Evolutionary conservation across 2,797 vertebrate genomes (phyloP).

Genomic region (Micropoecilia bifurca): DNA sequence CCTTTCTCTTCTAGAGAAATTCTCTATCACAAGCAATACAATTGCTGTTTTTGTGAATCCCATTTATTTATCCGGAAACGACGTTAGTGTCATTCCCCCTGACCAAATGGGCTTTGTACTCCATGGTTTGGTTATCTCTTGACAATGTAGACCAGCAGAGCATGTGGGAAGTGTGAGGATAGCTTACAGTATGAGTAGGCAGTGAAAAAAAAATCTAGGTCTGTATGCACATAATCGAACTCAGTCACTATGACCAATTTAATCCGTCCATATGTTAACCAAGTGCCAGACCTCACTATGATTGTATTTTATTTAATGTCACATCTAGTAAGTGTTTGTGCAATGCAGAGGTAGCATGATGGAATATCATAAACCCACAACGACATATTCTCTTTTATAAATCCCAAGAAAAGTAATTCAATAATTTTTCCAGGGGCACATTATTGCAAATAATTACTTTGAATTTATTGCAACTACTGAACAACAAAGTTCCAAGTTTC

Average conservation of each 20-base stretch:
- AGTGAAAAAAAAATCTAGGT: not conserved
- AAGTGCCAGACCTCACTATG: not conserved
- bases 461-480: not conserved
- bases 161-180: constrained; percentile 6
- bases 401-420: not conserved
- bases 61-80: constrained; percentile 29
- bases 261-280: not conserved
- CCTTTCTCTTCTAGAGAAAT: constrained; percentile 20
- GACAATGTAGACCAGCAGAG: constrained; percentile 12
- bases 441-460: not conserved
- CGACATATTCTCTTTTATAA: not conserved
- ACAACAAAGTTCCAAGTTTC: too few relatives aligned
- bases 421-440: not conserved
- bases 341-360: not conserved
- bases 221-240: not conserved
- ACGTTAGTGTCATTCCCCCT: constrained; percentile 23
- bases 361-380: not conserved
- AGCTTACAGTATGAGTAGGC: constrained; percentile 14
- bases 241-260: not conserved
- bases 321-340: not conserved
- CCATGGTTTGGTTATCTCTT: constrained; percentile 17
- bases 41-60: constrained; percentile 30
- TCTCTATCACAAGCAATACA: constrained; percentile 30
- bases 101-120: constrained; percentile 24
- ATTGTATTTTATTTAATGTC: not conserved